A percentile compares a stretch with the other conserved stretches of the same genome.
These are phyloP conservation scores for Falcunculus frontatus DNA, from an alignment of 2,113 vertebrate species.

Conservation along the genomic window DNA sequence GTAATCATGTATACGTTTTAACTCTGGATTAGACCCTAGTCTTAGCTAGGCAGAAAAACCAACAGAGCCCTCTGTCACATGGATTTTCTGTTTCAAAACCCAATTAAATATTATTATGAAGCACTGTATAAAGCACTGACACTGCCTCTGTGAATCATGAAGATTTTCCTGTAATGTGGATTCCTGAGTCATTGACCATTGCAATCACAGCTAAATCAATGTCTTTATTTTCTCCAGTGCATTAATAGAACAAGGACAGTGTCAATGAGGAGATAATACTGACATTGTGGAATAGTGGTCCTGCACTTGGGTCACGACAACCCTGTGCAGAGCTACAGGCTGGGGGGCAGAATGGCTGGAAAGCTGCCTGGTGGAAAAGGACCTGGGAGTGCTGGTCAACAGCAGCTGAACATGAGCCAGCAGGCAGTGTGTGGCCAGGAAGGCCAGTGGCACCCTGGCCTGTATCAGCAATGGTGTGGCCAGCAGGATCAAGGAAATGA, in stretches of 20 bases:
- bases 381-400: background rate
- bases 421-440: too few species aligned
- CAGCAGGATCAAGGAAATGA: fast-evolving
- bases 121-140: background rate
- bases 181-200: background rate
- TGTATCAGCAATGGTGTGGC: background rate
- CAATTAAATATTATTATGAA: background rate
- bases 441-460: background rate
- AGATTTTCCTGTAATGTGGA: background rate
- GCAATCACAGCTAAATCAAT: background rate
- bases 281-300: background rate
- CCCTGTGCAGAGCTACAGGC: background rate
- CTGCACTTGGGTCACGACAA: background rate
- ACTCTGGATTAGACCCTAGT: background rate
- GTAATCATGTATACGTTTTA: background rate
- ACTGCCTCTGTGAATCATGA: background rate
- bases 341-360: background rate
- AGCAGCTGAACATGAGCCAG: background rate
- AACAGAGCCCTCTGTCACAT: background rate
- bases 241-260: background rate
- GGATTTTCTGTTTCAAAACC: background rate
- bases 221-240: background rate
- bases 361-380: background rate
- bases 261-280: background rate
- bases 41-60: background rate